Evolutionary conservation across 2,888 invertebrate genomes (phyloP), one percentile per base, ranked within the genome.

Genomic region (Pasiphila rectangulata): DNA sequence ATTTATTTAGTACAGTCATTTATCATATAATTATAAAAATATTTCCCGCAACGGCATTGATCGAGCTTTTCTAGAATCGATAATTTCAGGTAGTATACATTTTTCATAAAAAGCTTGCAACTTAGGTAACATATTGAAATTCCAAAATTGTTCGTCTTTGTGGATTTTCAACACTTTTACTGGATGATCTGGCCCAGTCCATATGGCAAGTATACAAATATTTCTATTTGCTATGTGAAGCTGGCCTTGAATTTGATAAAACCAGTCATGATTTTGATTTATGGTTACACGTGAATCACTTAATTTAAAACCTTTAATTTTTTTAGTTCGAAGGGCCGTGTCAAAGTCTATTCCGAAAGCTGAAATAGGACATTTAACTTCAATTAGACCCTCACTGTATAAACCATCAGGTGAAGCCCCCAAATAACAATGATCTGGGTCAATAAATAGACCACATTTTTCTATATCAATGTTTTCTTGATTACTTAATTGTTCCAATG

Each of bases 361-460:
- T 32, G 30, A 32, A 17, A 16, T 17, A 17, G 30, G 30, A 32
- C 16, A 32, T 32, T 32, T 32, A 16, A 32, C 17, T 32, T 32
- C 30, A 16, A 13, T 16, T n/a, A 36, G 15, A 15, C 36, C 24
- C 12, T 36, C 23, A 23, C 23, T 23, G 15, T 15, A 36, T 15
- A 36, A 23, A 7, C 23, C 23, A 25, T 51, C 46, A 6, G 42
- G 37, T 17, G 45, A 34, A n/a, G 48, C 52, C 3, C 52, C 54
- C 36, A 41, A 43, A 15, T 44, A 50, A 24, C 24, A 42, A 25
- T 37, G 29, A 2, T 52, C n/a, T 9, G 40, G 19, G 20, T 57
- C 51, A 1, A 57, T 47, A 21, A 47, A 51, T 2, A 51, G 17
- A 4, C 56, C 54, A 42, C 54, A 54, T 19, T 25, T 38, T 23